Percentiles rank a stretch among this genome's conserved stretches.
Evolutionary conservation across 1,140 invertebrate species (phyloP).

Genomic region (Choristoneura fumiferana): DNA sequence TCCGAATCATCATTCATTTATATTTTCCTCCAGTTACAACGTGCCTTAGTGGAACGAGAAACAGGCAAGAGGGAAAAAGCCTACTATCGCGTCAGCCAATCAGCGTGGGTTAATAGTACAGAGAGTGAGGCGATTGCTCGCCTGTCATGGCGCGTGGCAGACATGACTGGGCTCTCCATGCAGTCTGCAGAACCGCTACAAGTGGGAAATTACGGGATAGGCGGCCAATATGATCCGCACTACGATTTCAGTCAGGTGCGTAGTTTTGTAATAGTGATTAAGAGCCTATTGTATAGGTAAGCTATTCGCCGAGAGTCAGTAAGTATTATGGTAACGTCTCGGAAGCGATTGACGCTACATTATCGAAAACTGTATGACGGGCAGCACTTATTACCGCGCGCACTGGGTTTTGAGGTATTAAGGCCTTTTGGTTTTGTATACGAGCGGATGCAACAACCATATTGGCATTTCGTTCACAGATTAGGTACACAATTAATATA

Average conservation of each 20-base stretch:
- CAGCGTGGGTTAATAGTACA: constrained; percentile 93
- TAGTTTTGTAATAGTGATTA: constrained; percentile 20
- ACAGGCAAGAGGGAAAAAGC: constrained; percentile 96
- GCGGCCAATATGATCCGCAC: constrained; percentile 99
- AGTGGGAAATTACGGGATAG: constrained; percentile 99
- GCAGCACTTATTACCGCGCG: no score
- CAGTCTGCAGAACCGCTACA: constrained; percentile 96
- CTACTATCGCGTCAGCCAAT: constrained; percentile 98
- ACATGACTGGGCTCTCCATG: constrained; percentile 92
- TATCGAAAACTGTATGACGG: no score
- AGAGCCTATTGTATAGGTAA: no score
- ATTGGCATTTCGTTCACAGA: no score
- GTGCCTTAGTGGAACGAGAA: constrained; percentile 97
- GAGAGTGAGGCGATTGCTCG: constrained; percentile 88
- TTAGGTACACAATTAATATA: no score
- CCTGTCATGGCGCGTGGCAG: constrained; percentile 86
- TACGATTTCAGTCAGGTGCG: constrained; percentile 95
- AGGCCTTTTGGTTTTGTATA: no score
- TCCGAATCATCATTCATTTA: no score
- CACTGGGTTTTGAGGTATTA: no score
- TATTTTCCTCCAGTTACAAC: constrained; percentile 84
- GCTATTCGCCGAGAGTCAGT: background rate
- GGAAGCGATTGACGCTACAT: background rate
- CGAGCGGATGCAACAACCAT: no score
- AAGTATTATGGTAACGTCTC: background rate